phyloP scores from a whole-genome alignment of 2,113 vertebrate genomes.

The Lagopus muta region DNA sequence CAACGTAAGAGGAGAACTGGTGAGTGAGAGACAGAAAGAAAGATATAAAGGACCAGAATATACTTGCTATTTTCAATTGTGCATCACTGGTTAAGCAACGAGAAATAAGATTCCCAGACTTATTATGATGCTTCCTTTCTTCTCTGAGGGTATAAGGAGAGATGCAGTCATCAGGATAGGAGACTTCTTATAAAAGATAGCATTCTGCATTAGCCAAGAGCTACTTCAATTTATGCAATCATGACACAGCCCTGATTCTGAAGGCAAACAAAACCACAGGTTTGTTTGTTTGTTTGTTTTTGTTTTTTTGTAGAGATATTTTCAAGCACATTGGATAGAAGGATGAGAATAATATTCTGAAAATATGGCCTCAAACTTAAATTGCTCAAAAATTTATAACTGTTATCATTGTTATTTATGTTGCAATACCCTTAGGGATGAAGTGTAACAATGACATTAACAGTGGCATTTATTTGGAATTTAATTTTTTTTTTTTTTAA shows the following conservation, averaged over 20 bases:
- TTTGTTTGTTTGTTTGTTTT: too few species aligned
- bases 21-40: background rate
- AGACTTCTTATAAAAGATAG: background rate
- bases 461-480: background rate
- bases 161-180: background rate
- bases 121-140: background rate
- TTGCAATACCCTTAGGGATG: background rate
- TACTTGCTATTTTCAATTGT: background rate
- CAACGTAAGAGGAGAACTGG: background rate
- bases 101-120: background rate
- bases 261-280: background rate
- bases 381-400: background rate
- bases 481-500: background rate
- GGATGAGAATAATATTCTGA: background rate
- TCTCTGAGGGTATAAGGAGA: background rate
- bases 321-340: background rate
- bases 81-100: background rate
- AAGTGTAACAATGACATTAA: constrained; percentile 5
- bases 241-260: background rate
- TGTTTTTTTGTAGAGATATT: background rate
- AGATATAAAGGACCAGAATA: background rate
- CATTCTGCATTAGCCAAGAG: background rate
- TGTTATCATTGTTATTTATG: background rate
- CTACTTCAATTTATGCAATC: background rate
- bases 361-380: background rate